phyloP scores from a whole-genome alignment of 2,113 vertebrate genomes.

The Pyxicephalus adspersus region DNA sequence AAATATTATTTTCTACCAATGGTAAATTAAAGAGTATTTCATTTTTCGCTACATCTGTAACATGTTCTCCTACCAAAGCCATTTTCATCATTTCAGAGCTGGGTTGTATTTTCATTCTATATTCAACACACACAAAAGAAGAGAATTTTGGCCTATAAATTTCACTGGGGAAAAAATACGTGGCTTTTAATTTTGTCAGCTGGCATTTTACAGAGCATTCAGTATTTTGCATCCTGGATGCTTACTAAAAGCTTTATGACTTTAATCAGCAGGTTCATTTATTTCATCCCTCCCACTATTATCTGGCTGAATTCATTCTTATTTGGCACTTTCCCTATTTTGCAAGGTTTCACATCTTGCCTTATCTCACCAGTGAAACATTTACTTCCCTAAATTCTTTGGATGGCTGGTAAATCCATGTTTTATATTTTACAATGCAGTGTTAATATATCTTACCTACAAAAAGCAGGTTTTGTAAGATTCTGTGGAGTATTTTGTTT shows the following conservation, averaged over 20 bases:
- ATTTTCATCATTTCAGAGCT: not conserved
- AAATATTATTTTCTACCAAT: too few species aligned
- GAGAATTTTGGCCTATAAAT: not conserved
- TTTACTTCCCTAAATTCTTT: not conserved
- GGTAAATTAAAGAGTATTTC: too few species aligned
- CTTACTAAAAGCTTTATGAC: not conserved
- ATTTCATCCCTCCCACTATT: slow-evolving; percentile 10
- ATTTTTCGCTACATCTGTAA: not conserved
- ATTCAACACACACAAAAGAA: not conserved
- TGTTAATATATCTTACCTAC: too few species aligned
- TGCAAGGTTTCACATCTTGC: not conserved
- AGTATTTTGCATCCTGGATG: not conserved
- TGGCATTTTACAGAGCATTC: slow-evolving; percentile 16
- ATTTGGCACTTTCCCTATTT: not conserved
- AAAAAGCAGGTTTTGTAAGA: too few species aligned
- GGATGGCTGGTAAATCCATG: not conserved
- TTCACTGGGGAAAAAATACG: slow-evolving; percentile 10
- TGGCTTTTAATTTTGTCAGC: not conserved
- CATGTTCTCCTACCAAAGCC: not conserved
- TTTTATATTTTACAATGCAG: too few species aligned
- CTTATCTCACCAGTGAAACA: not conserved
- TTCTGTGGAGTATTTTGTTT: too few species aligned
- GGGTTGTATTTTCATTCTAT: not conserved
- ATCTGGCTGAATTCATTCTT: slow-evolving; percentile 13
- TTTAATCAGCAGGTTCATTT: slow-evolving; percentile 11